A percentile compares a stretch with the other conserved stretches of the same genome.
phyloP scores from a whole-genome alignment of 2,797 vertebrate species.

The Stomatorhinus walkeri region DNA sequence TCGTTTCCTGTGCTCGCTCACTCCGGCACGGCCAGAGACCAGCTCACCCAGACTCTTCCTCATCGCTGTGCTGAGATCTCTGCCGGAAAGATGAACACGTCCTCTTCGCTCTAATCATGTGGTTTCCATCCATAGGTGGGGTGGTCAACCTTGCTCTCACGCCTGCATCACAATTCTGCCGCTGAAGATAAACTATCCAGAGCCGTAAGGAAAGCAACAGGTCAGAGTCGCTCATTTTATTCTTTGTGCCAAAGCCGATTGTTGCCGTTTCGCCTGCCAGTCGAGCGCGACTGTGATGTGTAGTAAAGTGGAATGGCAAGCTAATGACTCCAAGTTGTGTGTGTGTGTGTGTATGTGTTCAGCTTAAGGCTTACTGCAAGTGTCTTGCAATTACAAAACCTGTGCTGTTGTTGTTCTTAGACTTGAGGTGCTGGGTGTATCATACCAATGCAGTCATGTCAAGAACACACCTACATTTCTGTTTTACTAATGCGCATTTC shows the following conservation, averaged over 20 bases:
- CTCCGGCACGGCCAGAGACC: conserved; percentile 19
- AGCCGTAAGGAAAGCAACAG: conserved; percentile 58
- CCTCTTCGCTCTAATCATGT: not conserved
- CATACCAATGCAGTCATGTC: not conserved
- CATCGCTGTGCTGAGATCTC: conserved; percentile 20
- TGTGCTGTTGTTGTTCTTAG: not conserved
- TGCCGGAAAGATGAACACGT: conserved; percentile 12
- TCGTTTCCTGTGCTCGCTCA: not conserved
- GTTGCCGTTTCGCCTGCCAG: not conserved
- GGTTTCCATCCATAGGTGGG: conserved; percentile 32
- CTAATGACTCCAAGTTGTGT: not conserved
- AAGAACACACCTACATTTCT: not conserved
- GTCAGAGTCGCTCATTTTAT: conserved; percentile 43
- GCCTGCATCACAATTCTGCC: conserved; percentile 23
- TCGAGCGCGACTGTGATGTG: not conserved
- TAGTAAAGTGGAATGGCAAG: not conserved
- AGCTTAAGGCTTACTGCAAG: conserved; percentile 36
- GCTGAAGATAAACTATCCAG: conserved; percentile 42
- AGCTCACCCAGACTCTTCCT: conserved; percentile 22
- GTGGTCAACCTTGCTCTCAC: conserved; percentile 25
- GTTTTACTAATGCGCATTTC: not conserved
- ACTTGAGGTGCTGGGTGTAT: not conserved
- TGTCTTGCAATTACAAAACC: conserved; percentile 31
- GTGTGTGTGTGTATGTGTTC: not conserved
- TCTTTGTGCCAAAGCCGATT: not conserved